These are phyloP conservation scores for Meliscaeva auricollis DNA, from an alignment of 2,888 invertebrate genomes.

Conservation along the genomic window DNA sequence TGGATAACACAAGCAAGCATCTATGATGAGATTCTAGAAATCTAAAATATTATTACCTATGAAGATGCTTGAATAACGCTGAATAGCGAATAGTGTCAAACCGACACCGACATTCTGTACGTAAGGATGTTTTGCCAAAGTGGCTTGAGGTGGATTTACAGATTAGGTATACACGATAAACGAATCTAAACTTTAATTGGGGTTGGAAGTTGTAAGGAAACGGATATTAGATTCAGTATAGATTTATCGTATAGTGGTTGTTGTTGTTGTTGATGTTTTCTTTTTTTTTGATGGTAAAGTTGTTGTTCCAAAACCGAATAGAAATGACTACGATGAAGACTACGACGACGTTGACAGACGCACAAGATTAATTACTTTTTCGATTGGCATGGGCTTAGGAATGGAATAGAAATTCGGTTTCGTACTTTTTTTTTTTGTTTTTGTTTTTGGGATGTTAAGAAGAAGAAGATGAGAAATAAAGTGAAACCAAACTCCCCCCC, in stretches of 20 bases:
- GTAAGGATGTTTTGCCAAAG: conserved; percentile 16
- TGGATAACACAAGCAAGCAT: too few species aligned
- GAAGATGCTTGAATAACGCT: conserved; percentile 1
- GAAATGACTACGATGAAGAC: conserved; percentile 2
- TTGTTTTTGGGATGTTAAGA: too few species aligned
- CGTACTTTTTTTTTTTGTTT: not conserved
- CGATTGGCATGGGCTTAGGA: conserved; percentile 47
- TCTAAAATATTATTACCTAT: conserved; percentile 19
- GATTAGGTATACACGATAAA: conserved; percentile 33
- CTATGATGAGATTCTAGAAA: conserved; percentile 4
- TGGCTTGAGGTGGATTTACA: conserved; percentile 36
- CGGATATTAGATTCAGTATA: conserved; percentile 31
- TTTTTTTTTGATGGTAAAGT: not conserved
- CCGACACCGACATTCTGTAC: conserved; percentile 4
- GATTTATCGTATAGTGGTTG: not conserved
- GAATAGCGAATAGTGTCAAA: not conserved
- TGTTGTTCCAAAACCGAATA: conserved; percentile 2
- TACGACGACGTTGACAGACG: conserved; percentile 52
- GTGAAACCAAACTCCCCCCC: not conserved
- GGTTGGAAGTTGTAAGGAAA: conserved; percentile 21
- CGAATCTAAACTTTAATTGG: conserved; percentile 31
- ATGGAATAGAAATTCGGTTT: conserved; percentile 11
- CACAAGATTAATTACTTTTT: conserved; percentile 70
- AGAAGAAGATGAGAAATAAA: not conserved
- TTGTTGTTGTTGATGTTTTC: conserved; percentile 1